Evolutionary conservation across 2,797 vertebrate genomes (phyloP), one percentile per base, ranked within the genome.

Genomic region (Podargus strigoides): DNA sequence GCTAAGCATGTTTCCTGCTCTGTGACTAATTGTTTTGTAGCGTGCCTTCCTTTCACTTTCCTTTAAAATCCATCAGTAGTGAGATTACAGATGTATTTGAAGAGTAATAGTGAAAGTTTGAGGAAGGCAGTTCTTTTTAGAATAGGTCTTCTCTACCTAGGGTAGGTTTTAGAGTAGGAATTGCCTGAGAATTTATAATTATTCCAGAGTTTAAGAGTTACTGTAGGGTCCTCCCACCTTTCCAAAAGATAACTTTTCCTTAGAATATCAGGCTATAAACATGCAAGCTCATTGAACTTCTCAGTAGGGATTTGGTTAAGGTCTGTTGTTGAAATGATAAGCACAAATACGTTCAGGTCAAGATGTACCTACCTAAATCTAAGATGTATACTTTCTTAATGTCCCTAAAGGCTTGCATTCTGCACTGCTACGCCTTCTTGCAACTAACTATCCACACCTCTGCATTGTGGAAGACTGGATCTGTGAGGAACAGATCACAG

Each of bases 401-500:
- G 47, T 53, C 87, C 50, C 68, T 83, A 18, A 93, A 99, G 99
- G 99, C 32, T 97, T 99, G 88, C 99, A 99, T 97, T 99, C 99
- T 59, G 98, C 99, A 18, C 97, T 99, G 93, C 93, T 99, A 79
- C 99, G 99, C 59, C 98, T 99, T 62, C 97, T 99, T 93, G 99
- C 99, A 50, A 99, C 99, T 72, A 99, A 99, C 97, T 99, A 99
- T 69, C 99, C 99, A 41, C 99, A 99, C 95, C 98, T 99, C 15
- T 99, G 99, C 97, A 98, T 99, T 6, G 99, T 99, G 98, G 99
- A 99, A 37, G 99, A 99, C 94, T 99, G 99, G 99, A 99, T 99
- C 85, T 99, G 99, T 84, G 99, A 99, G 95, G 99, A 99, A 91
- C 99, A 99, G 96, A 99, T 99, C 97, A 99, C 99, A 0, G 99